Base-by-base conservation (phyloP, 2,113 vertebrate genomes). In the Strix uralensis region DNA sequence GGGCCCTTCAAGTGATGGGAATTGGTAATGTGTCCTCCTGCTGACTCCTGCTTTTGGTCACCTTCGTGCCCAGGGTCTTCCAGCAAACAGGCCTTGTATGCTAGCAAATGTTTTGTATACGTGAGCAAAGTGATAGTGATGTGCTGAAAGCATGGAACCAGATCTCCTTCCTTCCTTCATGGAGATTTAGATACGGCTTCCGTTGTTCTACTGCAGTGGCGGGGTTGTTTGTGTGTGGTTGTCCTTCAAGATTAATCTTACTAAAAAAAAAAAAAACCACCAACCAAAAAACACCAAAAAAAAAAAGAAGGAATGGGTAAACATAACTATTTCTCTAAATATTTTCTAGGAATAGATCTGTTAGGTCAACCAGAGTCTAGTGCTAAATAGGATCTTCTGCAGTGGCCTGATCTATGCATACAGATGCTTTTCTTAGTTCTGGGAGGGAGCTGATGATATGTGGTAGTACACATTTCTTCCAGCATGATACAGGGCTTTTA, bases 61-160 rank as follows among this genome's bases (percentile, higher is more conserved):
- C 81, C 84, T 95, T 32, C 0, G 36, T 80, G 86, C 73, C 81
- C 51, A 21, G 52, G 51, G n/a, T 55, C 46, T 88, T 74, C 51
- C 42, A 55, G 81, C 86, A 92, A 85, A 67, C 29, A 69, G 69
- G 73, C 54, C 46, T 77, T 91, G 71, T 63, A 71, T 80, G 81
- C 55, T 77, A 78, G 59, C 47, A 54, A 90, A 88, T 96, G 84
- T 94, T 92, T 91, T 70, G 86, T 73, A 86, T 92, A 61, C 18
- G 1, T 95, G 88, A 94, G 66, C 81, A 86, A 95, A 91, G 88
- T 90, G 94, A 81, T 90, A 95, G 91, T 77, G 94, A 86, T 95
- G 89, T 96, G 94, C 91, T 96, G 92, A 95, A 97, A 95, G 86
- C 86, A 52, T 88, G 94, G 95, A 94, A 94, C n/a, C 92, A 92